Evolutionary conservation across 2,113 vertebrate genomes (phyloP), one percentile per base, ranked within the genome.

Genomic region (Pantherophis guttatus): DNA sequence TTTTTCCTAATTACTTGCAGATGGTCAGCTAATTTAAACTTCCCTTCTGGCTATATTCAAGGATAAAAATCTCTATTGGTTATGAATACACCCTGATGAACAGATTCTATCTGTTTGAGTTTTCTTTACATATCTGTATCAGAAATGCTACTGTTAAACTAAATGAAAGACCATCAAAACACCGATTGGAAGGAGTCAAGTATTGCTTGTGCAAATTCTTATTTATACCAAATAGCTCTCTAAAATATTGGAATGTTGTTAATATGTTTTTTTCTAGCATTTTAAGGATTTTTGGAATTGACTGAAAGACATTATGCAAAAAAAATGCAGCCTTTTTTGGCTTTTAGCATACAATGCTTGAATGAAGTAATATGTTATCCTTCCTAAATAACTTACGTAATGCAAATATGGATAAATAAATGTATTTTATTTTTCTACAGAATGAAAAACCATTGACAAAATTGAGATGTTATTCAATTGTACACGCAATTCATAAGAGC

Each of bases 1-100:
- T 48, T 53, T 59, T 81, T 81, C 3, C 91, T 94, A 93, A 58
- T 39, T 90, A 94, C 88, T 93, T 94, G 93, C 96, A 96, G 95
- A 92, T 95, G 95, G 95, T 90, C 92, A 94, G 90, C 88, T 94
- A 94, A 54, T 91, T 87, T 87, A 97, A 97, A 93, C 70, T 62
- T 92, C 55, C 75, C 94, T 96, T 94, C 94, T 97, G 95, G 58
- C 90, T 96, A 91, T 88, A 87, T 23, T 88, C 95, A 91, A 29
- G 91, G 54, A 94, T 85, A 92, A 19, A 0, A 13, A 92, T 95
- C n/a, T 91, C 8, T 87, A 62, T 86, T 53, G 90, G 86, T 50
- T 86, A 39, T 62, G 50, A 89, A 55, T 70, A 26, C 33, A 44
- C 33, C 9, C 23, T 57, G 65, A 89, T 8, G 12, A 89, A 24